Evolutionary conservation across 2,113 vertebrate genomes (phyloP).

Genomic region (Pachyramphus minor): DNA sequence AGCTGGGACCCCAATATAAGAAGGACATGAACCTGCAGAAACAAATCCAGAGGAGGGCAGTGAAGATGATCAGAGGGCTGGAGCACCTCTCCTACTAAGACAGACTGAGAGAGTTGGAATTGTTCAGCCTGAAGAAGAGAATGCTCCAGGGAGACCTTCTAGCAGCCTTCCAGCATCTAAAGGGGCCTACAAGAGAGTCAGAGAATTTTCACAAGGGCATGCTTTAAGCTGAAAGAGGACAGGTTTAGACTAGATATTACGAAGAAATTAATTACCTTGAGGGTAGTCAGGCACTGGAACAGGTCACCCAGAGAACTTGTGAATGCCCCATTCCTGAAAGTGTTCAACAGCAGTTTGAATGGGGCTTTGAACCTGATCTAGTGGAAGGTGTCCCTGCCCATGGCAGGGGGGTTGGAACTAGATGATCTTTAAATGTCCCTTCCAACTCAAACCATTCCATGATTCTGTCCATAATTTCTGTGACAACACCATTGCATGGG

Average conservation of each 20-base stretch:
- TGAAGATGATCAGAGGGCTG: neutral
- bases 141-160: neutral
- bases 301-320: neutral
- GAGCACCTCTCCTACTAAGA: neutral
- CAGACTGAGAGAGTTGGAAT: neutral
- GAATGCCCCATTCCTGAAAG: neutral
- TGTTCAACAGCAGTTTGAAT: neutral
- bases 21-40: neutral
- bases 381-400: neutral
- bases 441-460: neutral
- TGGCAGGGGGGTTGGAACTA: neutral
- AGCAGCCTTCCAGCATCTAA: neutral
- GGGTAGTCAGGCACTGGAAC: neutral
- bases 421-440: neutral
- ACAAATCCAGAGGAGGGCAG: neutral
- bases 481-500: neutral
- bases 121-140: neutral
- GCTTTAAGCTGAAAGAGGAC: neutral
- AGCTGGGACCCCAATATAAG: neutral
- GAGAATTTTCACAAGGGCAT: neutral
- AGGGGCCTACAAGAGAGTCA: neutral
- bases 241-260: neutral
- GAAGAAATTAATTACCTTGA: neutral
- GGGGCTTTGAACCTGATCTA: neutral
- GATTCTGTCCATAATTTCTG: neutral